Evolutionary conservation across 2,113 vertebrate genomes (phyloP).

Genomic region (Morone saxatilis): DNA sequence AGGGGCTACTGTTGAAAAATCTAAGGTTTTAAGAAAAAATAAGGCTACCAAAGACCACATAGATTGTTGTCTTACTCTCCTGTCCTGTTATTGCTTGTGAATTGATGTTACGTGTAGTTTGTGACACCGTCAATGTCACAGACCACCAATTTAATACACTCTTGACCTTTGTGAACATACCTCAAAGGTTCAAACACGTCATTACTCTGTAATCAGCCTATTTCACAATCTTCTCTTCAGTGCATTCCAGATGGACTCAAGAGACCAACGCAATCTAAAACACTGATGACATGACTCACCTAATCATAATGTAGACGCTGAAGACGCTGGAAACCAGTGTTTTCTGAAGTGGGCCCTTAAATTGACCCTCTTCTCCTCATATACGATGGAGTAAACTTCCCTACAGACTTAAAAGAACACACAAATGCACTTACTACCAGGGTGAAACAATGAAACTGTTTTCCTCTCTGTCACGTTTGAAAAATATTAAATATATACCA

Average conservation of each 20-base stretch:
- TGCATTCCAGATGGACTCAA: constrained; percentile 2
- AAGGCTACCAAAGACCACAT: not conserved
- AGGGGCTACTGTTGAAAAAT: too few relatives aligned
- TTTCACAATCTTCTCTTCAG: constrained; percentile 8
- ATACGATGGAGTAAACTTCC: not conserved
- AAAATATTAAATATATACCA: not conserved
- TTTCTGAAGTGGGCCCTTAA: not conserved
- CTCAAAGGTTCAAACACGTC: constrained; percentile 1
- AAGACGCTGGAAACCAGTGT: not conserved
- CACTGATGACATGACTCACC: constrained; percentile 19
- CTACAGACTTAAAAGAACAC: not conserved
- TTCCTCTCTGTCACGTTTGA: not conserved
- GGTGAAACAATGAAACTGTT: not conserved
- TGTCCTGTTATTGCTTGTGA: not conserved
- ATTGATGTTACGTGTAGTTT: not conserved
- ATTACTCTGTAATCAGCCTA: constrained; percentile 7
- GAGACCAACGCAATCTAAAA: constrained; percentile 28
- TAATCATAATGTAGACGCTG: not conserved
- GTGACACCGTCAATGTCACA: not conserved
- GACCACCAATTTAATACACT: not conserved
- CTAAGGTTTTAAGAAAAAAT: not conserved
- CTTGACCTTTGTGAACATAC: constrained; percentile 33
- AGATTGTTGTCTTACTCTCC: not conserved
- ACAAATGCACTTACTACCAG: not conserved
- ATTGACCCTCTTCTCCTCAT: not conserved